Evolutionary conservation across 2,888 invertebrate genomes (phyloP).

Genomic region (Tipula confusa): DNA sequence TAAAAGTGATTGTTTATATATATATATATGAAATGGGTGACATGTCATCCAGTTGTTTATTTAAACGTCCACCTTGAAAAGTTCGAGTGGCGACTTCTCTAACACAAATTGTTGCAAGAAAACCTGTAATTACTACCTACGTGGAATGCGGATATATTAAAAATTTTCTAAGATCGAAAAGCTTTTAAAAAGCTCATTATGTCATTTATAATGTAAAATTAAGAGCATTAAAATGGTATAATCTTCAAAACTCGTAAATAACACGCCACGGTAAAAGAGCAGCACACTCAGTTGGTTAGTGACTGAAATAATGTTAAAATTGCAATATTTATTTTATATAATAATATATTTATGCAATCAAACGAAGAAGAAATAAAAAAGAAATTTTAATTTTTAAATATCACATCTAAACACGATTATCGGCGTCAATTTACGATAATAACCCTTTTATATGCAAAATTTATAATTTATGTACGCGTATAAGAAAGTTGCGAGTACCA

Average conservation of each 20-base stretch:
- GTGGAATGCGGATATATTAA: not conserved
- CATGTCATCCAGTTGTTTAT: not conserved
- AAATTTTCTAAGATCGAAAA: not conserved
- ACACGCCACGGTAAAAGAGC: not conserved
- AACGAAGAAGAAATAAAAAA: not conserved
- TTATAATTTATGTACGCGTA: not conserved
- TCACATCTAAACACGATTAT: too few relatives aligned
- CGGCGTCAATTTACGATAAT: too few relatives aligned
- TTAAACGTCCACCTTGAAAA: not conserved
- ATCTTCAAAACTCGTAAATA: not conserved
- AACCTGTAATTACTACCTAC: not conserved
- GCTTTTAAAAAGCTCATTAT: not conserved
- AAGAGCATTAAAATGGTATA: not conserved
- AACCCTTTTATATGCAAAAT: not conserved
- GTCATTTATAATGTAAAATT: not conserved
- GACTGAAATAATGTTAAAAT: not conserved
- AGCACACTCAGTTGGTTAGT: not conserved
- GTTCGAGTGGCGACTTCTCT: not conserved
- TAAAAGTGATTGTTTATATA: not conserved
- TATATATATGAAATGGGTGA: not conserved
- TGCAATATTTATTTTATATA: not conserved
- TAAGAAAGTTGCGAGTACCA: too few relatives aligned
- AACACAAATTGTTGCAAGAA: too few relatives aligned
- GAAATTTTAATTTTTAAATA: not conserved
- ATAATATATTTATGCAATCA: not conserved